These are phyloP conservation scores for Litoditis marina DNA, from an alignment of 2,888 invertebrate species.

Conservation along the genomic window DNA sequence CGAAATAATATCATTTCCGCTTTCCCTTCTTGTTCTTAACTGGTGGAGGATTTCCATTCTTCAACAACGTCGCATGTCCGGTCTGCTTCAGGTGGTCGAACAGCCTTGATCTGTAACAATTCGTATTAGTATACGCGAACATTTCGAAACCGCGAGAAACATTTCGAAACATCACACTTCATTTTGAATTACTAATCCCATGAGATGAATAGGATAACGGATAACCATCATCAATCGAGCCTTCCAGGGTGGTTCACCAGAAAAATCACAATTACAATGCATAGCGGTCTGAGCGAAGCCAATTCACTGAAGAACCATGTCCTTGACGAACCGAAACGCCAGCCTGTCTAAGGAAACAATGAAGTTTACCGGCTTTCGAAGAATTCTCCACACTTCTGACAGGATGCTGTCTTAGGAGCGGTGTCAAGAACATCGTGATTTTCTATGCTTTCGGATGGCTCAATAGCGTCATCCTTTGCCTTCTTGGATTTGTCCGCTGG, in stretches of 20 bases:
- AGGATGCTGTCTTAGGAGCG: slow-evolving; percentile 44
- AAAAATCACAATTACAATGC: no score
- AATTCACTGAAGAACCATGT: neutral
- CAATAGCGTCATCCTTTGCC: slow-evolving; percentile 4
- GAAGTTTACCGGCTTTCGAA: slow-evolving; percentile 61
- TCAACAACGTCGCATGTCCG: slow-evolving; percentile 64
- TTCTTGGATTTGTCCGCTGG: slow-evolving; percentile 12
- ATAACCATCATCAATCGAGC: no score
- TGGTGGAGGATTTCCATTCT: no score
- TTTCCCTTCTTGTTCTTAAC: no score
- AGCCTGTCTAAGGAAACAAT: neutral
- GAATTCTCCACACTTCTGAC: slow-evolving; percentile 62
- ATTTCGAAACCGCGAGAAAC: no score
- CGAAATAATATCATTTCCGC: no score
- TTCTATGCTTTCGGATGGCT: neutral
- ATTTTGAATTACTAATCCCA: no score
- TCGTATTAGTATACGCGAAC: no score
- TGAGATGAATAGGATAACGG: no score
- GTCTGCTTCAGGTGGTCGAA: slow-evolving; percentile 65
- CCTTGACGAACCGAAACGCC: no score
- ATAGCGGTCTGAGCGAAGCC: neutral
- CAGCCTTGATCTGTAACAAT: slow-evolving; percentile 29
- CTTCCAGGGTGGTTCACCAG: no score
- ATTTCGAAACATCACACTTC: no score
- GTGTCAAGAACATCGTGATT: slow-evolving; percentile 1